Evolutionary conservation across 2,888 invertebrate genomes (phyloP).

Genomic region (Sthenelais limicola): DNA sequence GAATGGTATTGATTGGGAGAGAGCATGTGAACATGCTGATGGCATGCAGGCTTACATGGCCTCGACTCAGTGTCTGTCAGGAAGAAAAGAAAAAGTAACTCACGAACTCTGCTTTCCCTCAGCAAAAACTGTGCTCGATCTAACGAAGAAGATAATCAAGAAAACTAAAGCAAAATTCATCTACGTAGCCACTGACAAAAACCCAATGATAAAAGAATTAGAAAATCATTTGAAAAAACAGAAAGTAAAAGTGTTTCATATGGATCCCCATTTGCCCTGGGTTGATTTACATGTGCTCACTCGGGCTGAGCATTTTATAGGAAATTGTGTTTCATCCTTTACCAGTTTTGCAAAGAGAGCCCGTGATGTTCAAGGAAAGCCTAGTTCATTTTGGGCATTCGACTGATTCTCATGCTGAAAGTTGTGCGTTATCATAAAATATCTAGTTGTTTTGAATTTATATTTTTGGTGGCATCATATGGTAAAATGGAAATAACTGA

Average conservation of each 20-base stretch:
- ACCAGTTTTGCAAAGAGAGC: constrained; percentile 67
- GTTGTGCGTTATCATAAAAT: not conserved
- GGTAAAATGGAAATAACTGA: too few species aligned
- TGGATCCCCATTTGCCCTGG: constrained; percentile 68
- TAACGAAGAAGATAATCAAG: constrained; percentile 58
- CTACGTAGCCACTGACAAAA: constrained; percentile 69
- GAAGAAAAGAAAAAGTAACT: constrained; percentile 54
- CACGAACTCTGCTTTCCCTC: constrained; percentile 65
- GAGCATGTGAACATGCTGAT: constrained; percentile 61
- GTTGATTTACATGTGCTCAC: constrained; percentile 68
- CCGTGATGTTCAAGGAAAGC: constrained; percentile 56
- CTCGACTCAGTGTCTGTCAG: constrained; percentile 68
- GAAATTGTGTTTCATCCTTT: constrained; percentile 71
- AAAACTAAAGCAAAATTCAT: constrained; percentile 58
- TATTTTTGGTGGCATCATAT: too few species aligned
- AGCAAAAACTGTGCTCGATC: constrained; percentile 60
- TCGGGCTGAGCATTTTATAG: constrained; percentile 68
- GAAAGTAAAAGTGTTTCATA: constrained; percentile 60
- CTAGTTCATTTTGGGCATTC: constrained; percentile 62
- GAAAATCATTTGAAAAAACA: constrained; percentile 55
- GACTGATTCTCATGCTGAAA: not conserved
- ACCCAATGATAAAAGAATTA: constrained; percentile 63
- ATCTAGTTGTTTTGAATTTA: not conserved
- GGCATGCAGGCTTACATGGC: constrained; percentile 63
- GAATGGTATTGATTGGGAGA: constrained; percentile 93